A percentile compares a stretch with the other conserved stretches of the same genome.
phyloP scores from a whole-genome alignment of 2,888 invertebrate genomes.

The Dinocampus coccinellae region DNA sequence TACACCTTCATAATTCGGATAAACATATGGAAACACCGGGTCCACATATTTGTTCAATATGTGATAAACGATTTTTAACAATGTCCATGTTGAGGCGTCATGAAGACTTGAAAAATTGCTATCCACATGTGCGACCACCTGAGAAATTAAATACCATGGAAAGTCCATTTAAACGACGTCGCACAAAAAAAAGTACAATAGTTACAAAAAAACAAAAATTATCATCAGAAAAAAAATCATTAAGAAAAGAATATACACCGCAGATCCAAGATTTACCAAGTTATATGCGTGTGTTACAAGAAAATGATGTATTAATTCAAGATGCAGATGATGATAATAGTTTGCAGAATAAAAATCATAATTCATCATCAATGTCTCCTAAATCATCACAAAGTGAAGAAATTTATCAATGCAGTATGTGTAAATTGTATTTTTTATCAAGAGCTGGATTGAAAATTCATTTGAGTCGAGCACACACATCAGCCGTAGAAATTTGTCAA shows the following conservation, averaged over 20 bases:
- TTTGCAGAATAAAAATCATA: neutral
- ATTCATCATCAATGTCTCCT: neutral
- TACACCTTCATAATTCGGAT: constrained; percentile 46
- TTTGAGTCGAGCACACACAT: constrained; percentile 45
- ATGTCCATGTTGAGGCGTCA: constrained; percentile 48
- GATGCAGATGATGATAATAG: neutral
- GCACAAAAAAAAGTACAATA: neutral
- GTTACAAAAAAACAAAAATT: neutral
- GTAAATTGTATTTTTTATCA: constrained; percentile 37
- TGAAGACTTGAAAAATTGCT: neutral
- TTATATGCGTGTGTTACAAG: neutral
- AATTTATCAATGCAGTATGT: constrained; percentile 40
- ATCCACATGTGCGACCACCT: neutral
- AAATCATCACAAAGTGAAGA: constrained; percentile 1
- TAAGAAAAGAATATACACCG: neutral
- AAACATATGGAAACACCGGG: constrained; percentile 45
- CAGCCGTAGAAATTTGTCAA: constrained; percentile 46
- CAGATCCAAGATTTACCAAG: neutral
- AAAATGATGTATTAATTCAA: neutral
- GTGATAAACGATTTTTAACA: constrained; percentile 47
- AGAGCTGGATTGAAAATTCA: constrained; percentile 40
- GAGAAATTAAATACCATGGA: neutral
- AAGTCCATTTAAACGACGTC: neutral
- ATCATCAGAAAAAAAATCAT: neutral
- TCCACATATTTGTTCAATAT: constrained; percentile 43